phyloP scores from a whole-genome alignment of 2,888 invertebrate species.

The Synanthedon formicaeformis region DNA sequence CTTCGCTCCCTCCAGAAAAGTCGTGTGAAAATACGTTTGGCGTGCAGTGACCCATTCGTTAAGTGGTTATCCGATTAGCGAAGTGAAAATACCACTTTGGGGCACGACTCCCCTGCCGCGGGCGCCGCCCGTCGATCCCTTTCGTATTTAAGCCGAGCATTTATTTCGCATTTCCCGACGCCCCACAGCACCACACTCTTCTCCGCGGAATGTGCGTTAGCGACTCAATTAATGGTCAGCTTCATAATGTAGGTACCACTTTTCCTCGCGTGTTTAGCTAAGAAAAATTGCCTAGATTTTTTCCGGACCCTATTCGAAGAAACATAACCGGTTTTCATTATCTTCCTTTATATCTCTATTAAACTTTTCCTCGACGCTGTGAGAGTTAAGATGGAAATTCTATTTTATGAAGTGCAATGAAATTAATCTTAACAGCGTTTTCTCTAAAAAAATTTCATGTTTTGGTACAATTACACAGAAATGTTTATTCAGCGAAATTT shows the following conservation, averaged over 20 bases:
- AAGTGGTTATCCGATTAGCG: conserved; percentile 74
- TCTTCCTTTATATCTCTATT: conserved; percentile 9
- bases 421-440: conserved; percentile 19
- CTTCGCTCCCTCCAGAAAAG: conserved; percentile 54
- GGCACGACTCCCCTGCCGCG: conserved; percentile 64
- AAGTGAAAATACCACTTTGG: conserved; percentile 73
- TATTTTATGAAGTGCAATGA: conserved; percentile 10
- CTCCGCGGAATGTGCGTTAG: conserved; percentile 30
- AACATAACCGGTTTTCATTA: neutral
- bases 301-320: neutral
- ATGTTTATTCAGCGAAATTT: conserved; percentile 64
- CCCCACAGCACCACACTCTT: conserved; percentile 37
- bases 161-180: conserved; percentile 63
- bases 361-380: conserved; percentile 3
- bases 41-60: conserved; percentile 71
- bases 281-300: neutral
- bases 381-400: neutral
- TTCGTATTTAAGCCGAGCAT: conserved; percentile 65
- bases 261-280: conserved; percentile 15
- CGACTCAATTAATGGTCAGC: conserved; percentile 53
- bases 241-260: conserved; percentile 21
- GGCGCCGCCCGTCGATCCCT: conserved; percentile 53
- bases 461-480: conserved; percentile 58
- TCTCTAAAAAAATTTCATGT: conserved; percentile 20
- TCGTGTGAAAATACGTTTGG: conserved; percentile 71